Base-by-base conservation (phyloP, 2,888 invertebrate species). In the Aromia moschata region DNA sequence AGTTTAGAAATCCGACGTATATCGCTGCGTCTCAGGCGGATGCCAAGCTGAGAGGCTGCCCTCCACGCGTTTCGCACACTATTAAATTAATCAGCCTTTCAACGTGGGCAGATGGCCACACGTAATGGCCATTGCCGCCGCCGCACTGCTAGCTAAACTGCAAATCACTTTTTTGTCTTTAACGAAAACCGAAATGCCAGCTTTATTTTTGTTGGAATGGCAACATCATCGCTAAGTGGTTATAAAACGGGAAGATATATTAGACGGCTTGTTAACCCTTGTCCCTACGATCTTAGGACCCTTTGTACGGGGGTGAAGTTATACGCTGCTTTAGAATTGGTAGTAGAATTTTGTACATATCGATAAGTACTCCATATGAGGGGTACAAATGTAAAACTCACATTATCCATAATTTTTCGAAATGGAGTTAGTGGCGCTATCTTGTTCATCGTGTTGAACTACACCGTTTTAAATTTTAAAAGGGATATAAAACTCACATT, bases 61-160 rank as follows among this genome's bases (percentile, higher is more conserved):
- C 16, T 31, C 36, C 46, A 46, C 46, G 46, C 36, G 16, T 38
- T 49, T 49, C 25, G 49, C 49, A 49, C 49, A 49, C 49, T 49
- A 20, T 36, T 49, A 49, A 49, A 37, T 49, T 49, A 49, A 37
- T 37, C 49, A 49, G 12, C 10, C 38, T 25, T 16, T 45, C 45
- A 45, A 15, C 31, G 12, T 37, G 15, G 49, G 49, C 49, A 49
- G 49, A 49, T 49, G 49, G 37, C 31, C 31, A 37, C 12, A 37
- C 31, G 25, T 49, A 37, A 36, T 38, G 16, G 36, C 14, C 18
- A 38, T 38, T 18, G 37, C 11, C 17, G 47, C 10, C 16, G 16
- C 30, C 15, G 31, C n/a, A 45, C 31, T 16, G 45, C 45, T 45
- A 31, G 16, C 31, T 31, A 45, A 45, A 45, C 45, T 45, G 45